phyloP scores from a whole-genome alignment of 2,113 vertebrate genomes.

The Neogale vison region DNA sequence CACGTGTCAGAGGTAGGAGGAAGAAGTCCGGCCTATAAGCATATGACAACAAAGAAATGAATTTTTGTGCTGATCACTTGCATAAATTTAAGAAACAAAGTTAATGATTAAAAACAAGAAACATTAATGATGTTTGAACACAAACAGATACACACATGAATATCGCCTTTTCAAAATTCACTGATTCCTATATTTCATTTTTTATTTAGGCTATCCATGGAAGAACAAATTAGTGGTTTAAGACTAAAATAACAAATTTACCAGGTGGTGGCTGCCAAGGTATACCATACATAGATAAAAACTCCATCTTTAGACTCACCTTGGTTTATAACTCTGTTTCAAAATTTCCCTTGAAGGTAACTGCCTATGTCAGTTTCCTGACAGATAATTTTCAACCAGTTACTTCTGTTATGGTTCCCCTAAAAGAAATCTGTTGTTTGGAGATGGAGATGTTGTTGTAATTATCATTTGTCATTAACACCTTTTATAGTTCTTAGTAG shows the following conservation, averaged over 20 bases:
- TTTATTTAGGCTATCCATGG: not conserved
- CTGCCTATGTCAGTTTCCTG: not conserved
- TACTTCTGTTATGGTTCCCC: not conserved
- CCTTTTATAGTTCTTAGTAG: not conserved
- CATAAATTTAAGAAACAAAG: not conserved
- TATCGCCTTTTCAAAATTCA: not conserved
- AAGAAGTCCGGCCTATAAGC: not conserved
- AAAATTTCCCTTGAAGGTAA: slow-evolving; percentile 29
- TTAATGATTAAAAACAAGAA: not conserved
- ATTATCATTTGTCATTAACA: slow-evolving; percentile 32
- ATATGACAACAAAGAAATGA: not conserved
- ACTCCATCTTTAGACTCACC: not conserved
- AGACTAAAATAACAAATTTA: slow-evolving; percentile 15
- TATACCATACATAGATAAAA: not conserved
- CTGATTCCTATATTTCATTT: not conserved
- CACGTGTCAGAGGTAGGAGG: not conserved
- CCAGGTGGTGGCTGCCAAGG: not conserved
- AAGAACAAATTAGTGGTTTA: slow-evolving; percentile 19
- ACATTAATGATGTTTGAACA: not conserved
- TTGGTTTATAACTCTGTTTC: slow-evolving; percentile 5
- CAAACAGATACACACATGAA: not conserved
- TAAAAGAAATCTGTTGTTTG: not conserved
- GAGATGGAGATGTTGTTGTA: not conserved
- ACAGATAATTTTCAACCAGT: not conserved
- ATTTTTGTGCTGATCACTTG: not conserved